Conservation (phyloP, 2,888 invertebrate species). For the Fissipunctia ypsillon region DNA sequence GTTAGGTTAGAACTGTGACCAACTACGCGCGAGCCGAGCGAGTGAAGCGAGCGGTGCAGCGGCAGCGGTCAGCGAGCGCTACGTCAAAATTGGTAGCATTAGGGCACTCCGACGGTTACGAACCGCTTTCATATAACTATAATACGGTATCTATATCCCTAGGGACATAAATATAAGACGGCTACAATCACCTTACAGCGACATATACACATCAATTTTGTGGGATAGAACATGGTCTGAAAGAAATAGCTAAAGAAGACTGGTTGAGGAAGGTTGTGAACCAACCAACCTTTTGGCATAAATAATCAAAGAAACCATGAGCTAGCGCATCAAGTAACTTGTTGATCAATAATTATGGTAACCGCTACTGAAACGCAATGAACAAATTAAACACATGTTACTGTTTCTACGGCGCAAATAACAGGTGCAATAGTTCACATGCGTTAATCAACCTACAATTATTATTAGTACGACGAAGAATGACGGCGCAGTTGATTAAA, state of each 20-base stretch:
- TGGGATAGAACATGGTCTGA: background rate
- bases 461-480: slow-evolving; percentile 38
- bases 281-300: no score
- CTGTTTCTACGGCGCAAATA: slow-evolving; percentile 11
- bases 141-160: no score
- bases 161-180: no score
- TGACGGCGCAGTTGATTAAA: slow-evolving; percentile 38
- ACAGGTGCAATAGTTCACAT: slow-evolving; percentile 47
- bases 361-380: background rate
- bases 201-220: background rate
- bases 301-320: background rate
- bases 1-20: no score
- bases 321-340: background rate
- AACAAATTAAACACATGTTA: slow-evolving; percentile 21
- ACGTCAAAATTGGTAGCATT: no score
- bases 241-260: background rate
- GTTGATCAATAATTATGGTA: background rate
- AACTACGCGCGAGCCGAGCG: no score
- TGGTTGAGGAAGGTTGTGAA: background rate
- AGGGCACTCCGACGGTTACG: no score
- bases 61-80: no score
- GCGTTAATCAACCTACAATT: slow-evolving; percentile 34
- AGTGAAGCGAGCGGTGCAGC: no score
- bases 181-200: no score
- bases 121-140: no score